A percentile compares a stretch with the other conserved stretches of the same genome.
These are phyloP conservation scores for Anser cygnoides DNA, from an alignment of 2,113 vertebrate genomes.

Conservation along the genomic window DNA sequence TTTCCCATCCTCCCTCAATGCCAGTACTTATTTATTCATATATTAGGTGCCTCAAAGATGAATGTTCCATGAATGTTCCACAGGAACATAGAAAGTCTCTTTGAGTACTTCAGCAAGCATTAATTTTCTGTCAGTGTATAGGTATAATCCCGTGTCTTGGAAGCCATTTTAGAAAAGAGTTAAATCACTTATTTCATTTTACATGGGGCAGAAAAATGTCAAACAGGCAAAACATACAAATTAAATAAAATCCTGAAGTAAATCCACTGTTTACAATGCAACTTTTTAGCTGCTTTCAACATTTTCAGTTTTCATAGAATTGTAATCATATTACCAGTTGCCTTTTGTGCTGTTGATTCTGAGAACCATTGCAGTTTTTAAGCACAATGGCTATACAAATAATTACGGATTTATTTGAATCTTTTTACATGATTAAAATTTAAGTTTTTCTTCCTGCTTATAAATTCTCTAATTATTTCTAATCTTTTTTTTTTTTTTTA, in stretches of 20 bases:
- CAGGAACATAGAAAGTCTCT: neutral
- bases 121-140: neutral
- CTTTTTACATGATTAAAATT: neutral
- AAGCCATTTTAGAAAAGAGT: neutral
- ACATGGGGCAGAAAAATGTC: neutral
- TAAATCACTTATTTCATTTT: neutral
- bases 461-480: neutral
- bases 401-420: neutral
- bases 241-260: neutral
- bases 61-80: neutral
- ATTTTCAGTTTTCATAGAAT: neutral
- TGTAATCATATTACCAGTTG: neutral
- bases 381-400: accelerated
- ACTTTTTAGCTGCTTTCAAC: neutral
- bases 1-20: neutral
- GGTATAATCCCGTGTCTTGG: neutral
- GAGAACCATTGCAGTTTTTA: neutral
- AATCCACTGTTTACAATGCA: neutral
- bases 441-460: neutral
- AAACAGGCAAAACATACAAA: neutral
- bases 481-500: neutral
- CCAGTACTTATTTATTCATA: neutral
- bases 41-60: neutral
- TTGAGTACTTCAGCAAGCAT: neutral
- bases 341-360: neutral